Conservation (phyloP, 2,797 vertebrate species). For the Poeciliopsis infans region DNA sequence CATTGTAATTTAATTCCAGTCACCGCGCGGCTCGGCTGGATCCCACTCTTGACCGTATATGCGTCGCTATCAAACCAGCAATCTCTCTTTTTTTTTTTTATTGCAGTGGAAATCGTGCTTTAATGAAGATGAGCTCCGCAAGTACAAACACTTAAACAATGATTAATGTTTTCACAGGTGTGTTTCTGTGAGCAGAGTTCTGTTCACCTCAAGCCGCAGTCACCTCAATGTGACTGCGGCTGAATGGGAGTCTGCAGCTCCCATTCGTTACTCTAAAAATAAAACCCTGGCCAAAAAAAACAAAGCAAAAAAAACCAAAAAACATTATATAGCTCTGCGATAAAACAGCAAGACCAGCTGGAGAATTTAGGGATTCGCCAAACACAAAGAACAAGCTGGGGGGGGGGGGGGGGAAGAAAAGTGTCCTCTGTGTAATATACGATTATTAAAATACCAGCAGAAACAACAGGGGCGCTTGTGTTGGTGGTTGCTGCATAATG, state of each 20-base stretch:
- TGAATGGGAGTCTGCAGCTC: conserved; percentile 5
- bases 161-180: conserved; percentile 60
- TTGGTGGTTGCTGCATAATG: conserved; percentile 5
- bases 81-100: conserved; percentile 27
- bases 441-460: conserved; percentile 8
- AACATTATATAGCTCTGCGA: conserved; percentile 65
- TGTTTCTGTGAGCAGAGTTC: conserved; percentile 30
- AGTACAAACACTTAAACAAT: conserved; percentile 44
- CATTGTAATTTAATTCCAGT: conserved; percentile 50
- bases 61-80: conserved; percentile 23
- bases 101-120: conserved; percentile 39
- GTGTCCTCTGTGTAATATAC: conserved; percentile 47
- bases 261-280: conserved; percentile 69
- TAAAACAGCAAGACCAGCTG: conserved; percentile 65
- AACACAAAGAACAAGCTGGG: conserved; percentile 35
- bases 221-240: conserved; percentile 31
- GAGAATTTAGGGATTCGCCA: conserved; percentile 59
- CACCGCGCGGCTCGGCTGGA: conserved; percentile 5
- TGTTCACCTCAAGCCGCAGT: conserved; percentile 14
- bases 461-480: conserved; percentile 21
- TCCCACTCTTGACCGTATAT: conserved; percentile 23
- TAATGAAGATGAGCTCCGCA: conserved; percentile 44
- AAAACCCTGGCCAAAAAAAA: conserved; percentile 59
- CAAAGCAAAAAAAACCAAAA: too few relatives aligned
- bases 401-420: not conserved